Evolutionary conservation across 2,113 vertebrate genomes (phyloP).

Genomic region (Odontophorus gujanensis): DNA sequence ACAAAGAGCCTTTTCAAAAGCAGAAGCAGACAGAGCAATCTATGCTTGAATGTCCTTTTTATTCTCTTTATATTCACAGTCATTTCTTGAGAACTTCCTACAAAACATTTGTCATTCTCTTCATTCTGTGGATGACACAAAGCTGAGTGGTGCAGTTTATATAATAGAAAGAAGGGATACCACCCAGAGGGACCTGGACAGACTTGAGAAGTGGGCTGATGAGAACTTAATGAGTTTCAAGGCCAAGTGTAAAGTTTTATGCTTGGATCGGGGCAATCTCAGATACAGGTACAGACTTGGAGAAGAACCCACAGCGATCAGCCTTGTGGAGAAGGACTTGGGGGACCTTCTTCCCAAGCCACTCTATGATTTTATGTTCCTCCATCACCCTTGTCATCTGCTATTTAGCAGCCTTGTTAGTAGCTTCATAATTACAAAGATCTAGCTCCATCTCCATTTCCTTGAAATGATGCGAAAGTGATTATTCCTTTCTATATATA

Average conservation of each 20-base stretch:
- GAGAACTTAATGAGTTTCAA: no score
- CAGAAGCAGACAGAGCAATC: neutral
- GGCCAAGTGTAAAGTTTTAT: no score
- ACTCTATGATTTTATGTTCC: no score
- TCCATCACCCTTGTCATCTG: neutral
- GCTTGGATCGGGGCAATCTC: no score
- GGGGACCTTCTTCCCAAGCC: no score
- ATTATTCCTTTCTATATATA: neutral
- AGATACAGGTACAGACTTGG: no score
- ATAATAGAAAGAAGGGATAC: no score
- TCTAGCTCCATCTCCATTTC: neutral
- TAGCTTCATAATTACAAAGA: neutral
- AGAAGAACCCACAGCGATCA: no score
- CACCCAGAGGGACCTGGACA: no score
- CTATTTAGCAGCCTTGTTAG: neutral
- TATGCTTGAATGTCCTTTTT: neutral
- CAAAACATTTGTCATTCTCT: neutral
- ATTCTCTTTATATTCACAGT: neutral
- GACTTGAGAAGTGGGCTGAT: no score
- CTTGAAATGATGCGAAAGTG: neutral
- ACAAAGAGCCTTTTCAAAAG: fast-evolving
- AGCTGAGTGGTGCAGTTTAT: no score
- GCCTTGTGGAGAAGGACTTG: no score
- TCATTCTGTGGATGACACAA: neutral
- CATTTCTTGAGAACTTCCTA: neutral